Conservation (phyloP, 2,888 invertebrate species). For the Leucoma salicis region DNA sequence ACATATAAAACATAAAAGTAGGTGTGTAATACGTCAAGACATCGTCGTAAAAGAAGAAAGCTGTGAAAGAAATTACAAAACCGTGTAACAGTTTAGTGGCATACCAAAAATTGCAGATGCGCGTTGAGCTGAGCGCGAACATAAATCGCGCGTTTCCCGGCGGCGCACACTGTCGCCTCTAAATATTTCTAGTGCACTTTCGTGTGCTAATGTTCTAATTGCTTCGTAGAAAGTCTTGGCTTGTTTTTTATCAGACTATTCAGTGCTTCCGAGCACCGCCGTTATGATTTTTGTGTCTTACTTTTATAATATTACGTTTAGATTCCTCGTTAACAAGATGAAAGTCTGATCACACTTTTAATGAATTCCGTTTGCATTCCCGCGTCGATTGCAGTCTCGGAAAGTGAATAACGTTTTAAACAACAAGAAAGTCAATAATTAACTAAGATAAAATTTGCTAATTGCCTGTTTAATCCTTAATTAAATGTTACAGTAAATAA, state of each 20-base stretch:
- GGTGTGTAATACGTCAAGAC: too few species aligned
- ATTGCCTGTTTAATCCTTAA: slow-evolving; percentile 6
- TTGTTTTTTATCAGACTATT: slow-evolving; percentile 53
- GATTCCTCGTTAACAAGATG: slow-evolving; percentile 71
- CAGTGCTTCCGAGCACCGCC: slow-evolving; percentile 49
- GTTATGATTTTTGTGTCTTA: slow-evolving; percentile 66
- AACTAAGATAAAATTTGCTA: slow-evolving; percentile 16
- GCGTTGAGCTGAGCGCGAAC: slow-evolving; percentile 16
- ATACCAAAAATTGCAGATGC: slow-evolving; percentile 28
- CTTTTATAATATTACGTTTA: slow-evolving; percentile 60
- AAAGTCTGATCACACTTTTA: slow-evolving; percentile 69
- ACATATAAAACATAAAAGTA: too few species aligned
- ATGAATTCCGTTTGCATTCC: slow-evolving; percentile 60
- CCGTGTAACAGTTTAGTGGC: slow-evolving; percentile 10
- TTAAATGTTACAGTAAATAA: slow-evolving; percentile 12
- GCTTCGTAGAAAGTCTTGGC: slow-evolving; percentile 67
- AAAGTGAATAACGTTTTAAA: slow-evolving; percentile 41
- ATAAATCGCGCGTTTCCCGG: slow-evolving; percentile 38
- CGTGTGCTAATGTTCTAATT: slow-evolving; percentile 79
- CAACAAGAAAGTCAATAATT: slow-evolving; percentile 38
- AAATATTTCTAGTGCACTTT: slow-evolving; percentile 53
- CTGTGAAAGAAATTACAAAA: background rate
- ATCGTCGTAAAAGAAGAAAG: background rate
- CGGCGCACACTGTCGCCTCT: slow-evolving; percentile 29
- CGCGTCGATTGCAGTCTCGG: slow-evolving; percentile 36